Evolutionary conservation across 2,113 vertebrate species (phyloP).

Genomic region (Raja brachyura): DNA sequence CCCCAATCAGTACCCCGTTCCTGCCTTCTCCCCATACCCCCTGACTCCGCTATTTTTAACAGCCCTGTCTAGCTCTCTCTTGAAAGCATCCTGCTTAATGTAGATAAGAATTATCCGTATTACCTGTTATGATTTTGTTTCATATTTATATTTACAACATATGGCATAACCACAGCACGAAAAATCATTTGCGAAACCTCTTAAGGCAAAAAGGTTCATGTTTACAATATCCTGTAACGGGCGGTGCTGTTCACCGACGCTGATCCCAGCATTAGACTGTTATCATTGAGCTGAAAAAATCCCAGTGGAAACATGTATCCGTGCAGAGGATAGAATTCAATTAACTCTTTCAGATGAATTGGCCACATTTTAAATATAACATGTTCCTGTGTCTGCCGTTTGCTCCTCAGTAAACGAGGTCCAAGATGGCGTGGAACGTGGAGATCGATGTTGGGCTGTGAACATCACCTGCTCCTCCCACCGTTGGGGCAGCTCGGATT

Average conservation of each 20-base stretch:
- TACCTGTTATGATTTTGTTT: background rate
- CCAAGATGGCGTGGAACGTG: background rate
- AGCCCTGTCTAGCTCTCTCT: no score
- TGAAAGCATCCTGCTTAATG: no score
- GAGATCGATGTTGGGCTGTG: no score
- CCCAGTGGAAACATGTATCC: background rate
- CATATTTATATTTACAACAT: background rate
- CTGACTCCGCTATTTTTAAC: no score
- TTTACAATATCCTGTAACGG: background rate
- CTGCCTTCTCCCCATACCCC: no score
- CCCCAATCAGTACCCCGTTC: no score
- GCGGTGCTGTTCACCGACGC: background rate
- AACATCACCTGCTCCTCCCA: background rate
- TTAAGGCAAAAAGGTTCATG: background rate
- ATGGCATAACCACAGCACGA: background rate
- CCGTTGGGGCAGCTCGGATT: background rate
- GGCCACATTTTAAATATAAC: background rate
- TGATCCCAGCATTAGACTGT: background rate
- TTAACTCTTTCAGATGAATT: background rate
- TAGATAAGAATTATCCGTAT: background rate
- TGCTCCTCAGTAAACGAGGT: background rate
- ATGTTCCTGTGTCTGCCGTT: background rate
- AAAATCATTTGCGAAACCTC: background rate
- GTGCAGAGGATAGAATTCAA: background rate
- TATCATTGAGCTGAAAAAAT: slow-evolving; percentile 5